Base-by-base conservation (phyloP, 1,140 invertebrate species). In the Drosophila jambulina region DNA sequence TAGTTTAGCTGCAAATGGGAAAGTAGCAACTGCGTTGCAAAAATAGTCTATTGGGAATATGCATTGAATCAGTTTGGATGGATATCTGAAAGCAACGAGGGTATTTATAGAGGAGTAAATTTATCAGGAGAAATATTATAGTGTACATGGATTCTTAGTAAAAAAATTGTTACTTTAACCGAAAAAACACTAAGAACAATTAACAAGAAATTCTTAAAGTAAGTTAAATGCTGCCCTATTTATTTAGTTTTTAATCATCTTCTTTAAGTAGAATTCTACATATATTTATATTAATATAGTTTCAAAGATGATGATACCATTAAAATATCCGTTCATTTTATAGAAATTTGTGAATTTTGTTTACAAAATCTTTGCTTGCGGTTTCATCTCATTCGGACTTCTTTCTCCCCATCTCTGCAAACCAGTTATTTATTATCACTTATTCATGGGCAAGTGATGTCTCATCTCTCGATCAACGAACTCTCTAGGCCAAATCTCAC, bases 401-500 rank as follows among this genome's bases (percentile, higher is more conserved):
- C 67, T 72, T 72, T 72, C 53, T 43, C 36, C 23, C 17, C 12
- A 51, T 43, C 32, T 23, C 34, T 27, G 27, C 36, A 19, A 51
- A 72, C 67, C 53, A 49, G 68, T 72, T 60, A 54, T 54, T 72
- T 60, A 54, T 36, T 54, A 48, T 51, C 68, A 59, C 53, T 60
- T 72, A 72, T 51, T 51, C 70, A 72, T 72, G 45, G 67, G 19
- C 68, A 72, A 34, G 27, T 42, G 68, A 72, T 72, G 68, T 34
- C 70, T 72, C 70, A 72, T 49, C 63, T 7, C 13, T 17, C 53
- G 67, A 60, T 29, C 70, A 80, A 60, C 78, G 82, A 84, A 85
- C 81, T 85, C 72, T 84, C 81, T 85, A 61, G 72, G 77, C 71
- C 81, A 67, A 32, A 67, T 40, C 48, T 46, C 29, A 59, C 60